Base-by-base conservation (phyloP, 1,140 invertebrate genomes). In the Octopus bimaculoides region DNA sequence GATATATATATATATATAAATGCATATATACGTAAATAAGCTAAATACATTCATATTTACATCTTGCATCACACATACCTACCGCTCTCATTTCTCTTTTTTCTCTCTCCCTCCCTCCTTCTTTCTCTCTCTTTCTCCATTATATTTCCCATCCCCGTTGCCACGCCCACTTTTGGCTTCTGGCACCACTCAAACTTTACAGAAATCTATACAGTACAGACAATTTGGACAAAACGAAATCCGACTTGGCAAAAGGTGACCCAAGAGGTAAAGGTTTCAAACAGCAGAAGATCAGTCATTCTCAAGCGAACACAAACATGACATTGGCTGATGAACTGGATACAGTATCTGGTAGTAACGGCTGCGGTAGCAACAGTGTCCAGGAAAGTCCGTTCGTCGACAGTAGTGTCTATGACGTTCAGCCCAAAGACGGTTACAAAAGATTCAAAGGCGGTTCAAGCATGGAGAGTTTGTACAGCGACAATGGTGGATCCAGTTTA, bases 371-470 rank as follows among this genome's bases (percentile, higher is more conserved):
- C 8, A 71, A 14, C 17, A 71, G 66, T 20, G 66, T 71, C 66
- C 66, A 71, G 26, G 66, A 71, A 20, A 71, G 66, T 71, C 66
- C 66, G 17, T 71, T 71, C 26, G 66, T 71, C 17, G 66, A 71
- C 26, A 71, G 26, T 20, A 71, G 26, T 20, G 66, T 71, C 66
- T 71, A 71, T 20, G 66, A 71, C 17, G 66, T 71, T 14, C 66
- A 71, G 26, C 66, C 66, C 17, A 71, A 20, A n/a, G 66, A 71
- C 66, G 66, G 66, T 20, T 71, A 71, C 66, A 71, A 71, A 71
- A 71, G 66, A 20, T 71, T 71, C 66, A 71, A 71, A 71, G 66
- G 66, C 17, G 66, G 66, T 71, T 71, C 66, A 20, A 71, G 66
- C 66, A 71, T 71, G 66, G 66, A 71, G 26, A 71, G 66, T 20